Base-by-base conservation (phyloP, 2,113 vertebrate genomes). In the Calcarius ornatus region DNA sequence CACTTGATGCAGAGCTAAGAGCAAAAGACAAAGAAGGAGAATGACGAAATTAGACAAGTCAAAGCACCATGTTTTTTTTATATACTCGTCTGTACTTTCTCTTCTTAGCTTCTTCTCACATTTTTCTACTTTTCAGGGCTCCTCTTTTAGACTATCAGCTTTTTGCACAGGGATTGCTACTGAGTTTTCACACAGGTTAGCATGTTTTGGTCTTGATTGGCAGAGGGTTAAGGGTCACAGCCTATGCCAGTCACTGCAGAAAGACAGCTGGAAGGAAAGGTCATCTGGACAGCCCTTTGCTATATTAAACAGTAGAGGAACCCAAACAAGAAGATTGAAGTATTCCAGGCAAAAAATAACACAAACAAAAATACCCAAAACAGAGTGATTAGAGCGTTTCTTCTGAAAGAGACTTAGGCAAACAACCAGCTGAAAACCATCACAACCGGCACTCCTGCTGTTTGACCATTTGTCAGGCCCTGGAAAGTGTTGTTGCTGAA, bases 1-100 rank as follows among this genome's bases (percentile, higher is more conserved):
- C 30, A 59, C 25, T 90, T 86, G 59, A 86, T 57, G 51, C 15
- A 69, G 45, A 77, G 20, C n/a, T 61, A 81, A 81, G 24, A 84
- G 42, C 28, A 81, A 76, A 91, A 93, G 65, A 90, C 35, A 85
- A 88, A 82, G 35, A 83, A 90, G 56, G 9, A 81, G 51, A 86
- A 80, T 83, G 79, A 88, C 59, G 90, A 83, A 91, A 93, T 90
- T 65, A 95, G 81, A 88, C 68, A 83, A 77, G 47, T 78, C 71
- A 90, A 92, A 95, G 68, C 56, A 78, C 37, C 16, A 30, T 59
- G 42, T 42, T 12, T 35, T 95, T 95, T 95, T 92, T 84, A 56
- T 73, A 80, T 75, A 20, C 40, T 72, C 7, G 27, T 91, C 65
- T 42, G 27, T 82, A 38, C 38, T 45, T 87, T 56, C 10, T 76